phyloP scores from a whole-genome alignment of 2,797 vertebrate genomes.

The Acipenser ruthenus region DNA sequence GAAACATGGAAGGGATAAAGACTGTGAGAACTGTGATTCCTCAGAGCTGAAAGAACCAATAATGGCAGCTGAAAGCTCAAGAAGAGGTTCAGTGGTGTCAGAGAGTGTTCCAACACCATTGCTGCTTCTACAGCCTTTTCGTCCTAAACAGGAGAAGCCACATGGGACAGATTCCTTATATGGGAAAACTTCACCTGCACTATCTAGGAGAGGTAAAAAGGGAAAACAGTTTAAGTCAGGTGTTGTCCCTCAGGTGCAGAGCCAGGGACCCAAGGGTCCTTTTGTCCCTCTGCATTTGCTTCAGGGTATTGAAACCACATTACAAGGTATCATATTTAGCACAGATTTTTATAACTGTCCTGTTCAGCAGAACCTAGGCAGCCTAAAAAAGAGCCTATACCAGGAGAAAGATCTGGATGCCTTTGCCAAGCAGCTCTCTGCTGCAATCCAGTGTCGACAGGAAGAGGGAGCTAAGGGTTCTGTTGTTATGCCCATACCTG shows the following conservation, averaged over 20 bases:
- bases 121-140: slow-evolving; percentile 1
- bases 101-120: neutral
- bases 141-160: slow-evolving; percentile 16
- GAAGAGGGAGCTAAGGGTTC: slow-evolving; percentile 15
- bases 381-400: slow-evolving; percentile 38
- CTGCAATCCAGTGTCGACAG: slow-evolving; percentile 25
- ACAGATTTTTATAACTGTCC: slow-evolving; percentile 36
- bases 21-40: neutral
- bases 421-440: slow-evolving; percentile 43
- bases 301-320: slow-evolving; percentile 24
- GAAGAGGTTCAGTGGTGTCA: neutral
- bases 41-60: neutral
- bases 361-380: slow-evolving; percentile 16
- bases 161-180: slow-evolving; percentile 7
- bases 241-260: neutral
- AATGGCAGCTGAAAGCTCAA: no score
- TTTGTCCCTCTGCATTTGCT: slow-evolving; percentile 27
- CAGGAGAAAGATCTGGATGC: slow-evolving; percentile 40
- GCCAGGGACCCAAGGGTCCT: neutral
- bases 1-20: slow-evolving; percentile 1
- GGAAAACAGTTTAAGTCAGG: neutral
- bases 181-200: neutral
- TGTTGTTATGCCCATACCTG: neutral
- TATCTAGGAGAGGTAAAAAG: neutral
- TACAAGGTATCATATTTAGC: slow-evolving; percentile 46